Evolutionary conservation across 2,888 invertebrate genomes (phyloP).

Genomic region (Chloromyia formosa): DNA sequence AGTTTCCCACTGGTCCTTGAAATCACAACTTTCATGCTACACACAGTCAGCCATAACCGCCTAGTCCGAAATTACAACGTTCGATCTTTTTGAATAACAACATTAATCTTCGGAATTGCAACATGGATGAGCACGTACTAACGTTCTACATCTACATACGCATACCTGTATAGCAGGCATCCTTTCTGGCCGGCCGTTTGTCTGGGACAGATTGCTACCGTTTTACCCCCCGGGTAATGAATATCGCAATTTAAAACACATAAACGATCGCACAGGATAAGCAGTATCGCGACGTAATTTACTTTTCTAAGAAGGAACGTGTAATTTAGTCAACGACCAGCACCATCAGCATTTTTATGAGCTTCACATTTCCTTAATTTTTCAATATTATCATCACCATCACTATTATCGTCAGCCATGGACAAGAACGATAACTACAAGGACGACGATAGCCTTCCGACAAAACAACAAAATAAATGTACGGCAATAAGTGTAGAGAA

Average conservation of each 20-base stretch:
- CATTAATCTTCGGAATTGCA: slow-evolving; percentile 49
- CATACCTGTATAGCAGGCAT: not conserved
- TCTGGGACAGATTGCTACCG: slow-evolving; percentile 50
- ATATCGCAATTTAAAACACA: slow-evolving; percentile 50
- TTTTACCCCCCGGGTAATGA: slow-evolving; percentile 48
- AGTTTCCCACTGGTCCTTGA: not conserved
- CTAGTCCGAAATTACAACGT: slow-evolving; percentile 49
- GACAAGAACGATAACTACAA: slow-evolving; percentile 13
- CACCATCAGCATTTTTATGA: slow-evolving; percentile 50
- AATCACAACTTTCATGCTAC: not conserved
- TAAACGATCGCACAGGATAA: slow-evolving; percentile 50
- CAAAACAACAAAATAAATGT: slow-evolving; percentile 1
- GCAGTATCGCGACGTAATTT: slow-evolving; percentile 49
- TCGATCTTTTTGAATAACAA: slow-evolving; percentile 46
- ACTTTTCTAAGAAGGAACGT: slow-evolving; percentile 49
- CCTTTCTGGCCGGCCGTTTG: slow-evolving; percentile 35
- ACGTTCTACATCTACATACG: too few species aligned
- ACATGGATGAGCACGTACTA: slow-evolving; percentile 3
- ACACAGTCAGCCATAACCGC: slow-evolving; percentile 24
- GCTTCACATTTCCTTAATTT: slow-evolving; percentile 19
- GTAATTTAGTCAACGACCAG: slow-evolving; percentile 49
- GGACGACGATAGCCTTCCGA: slow-evolving; percentile 4
- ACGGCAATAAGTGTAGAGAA: slow-evolving; percentile 3
- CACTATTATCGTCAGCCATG: slow-evolving; percentile 16
- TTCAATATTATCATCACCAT: slow-evolving; percentile 21